These are phyloP conservation scores for Promerops cafer DNA, from an alignment of 2,113 vertebrate genomes.

Conservation along the genomic window DNA sequence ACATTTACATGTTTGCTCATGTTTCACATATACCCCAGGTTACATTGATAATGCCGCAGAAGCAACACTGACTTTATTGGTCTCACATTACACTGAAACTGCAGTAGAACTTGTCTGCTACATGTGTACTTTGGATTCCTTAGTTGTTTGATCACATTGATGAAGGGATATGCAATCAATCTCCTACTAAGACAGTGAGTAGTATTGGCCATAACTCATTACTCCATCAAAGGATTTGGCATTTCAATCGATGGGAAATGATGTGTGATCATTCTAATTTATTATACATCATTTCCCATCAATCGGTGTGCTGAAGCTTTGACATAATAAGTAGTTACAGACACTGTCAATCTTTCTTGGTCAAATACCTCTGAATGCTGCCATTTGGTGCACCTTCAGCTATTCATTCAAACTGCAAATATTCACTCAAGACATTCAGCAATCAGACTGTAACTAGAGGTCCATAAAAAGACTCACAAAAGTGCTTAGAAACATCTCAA, in stretches of 20 bases:
- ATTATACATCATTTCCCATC: constrained; percentile 87
- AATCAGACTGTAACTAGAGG: constrained; percentile 14
- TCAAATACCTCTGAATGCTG: constrained; percentile 68
- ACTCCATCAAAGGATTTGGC: constrained; percentile 83
- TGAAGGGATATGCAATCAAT: constrained; percentile 80
- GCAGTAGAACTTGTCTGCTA: constrained; percentile 45
- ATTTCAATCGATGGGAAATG: constrained; percentile 88
- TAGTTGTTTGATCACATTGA: constrained; percentile 77
- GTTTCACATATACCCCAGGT: not conserved
- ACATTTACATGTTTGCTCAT: not conserved
- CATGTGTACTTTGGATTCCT: constrained; percentile 66
- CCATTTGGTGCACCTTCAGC: constrained; percentile 68
- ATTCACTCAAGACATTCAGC: constrained; percentile 32
- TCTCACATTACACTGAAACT: constrained; percentile 6
- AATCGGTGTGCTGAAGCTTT: constrained; percentile 79
- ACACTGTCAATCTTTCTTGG: constrained; percentile 82
- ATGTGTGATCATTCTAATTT: constrained; percentile 89
- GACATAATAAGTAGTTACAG: constrained; percentile 84
- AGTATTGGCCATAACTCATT: constrained; percentile 85
- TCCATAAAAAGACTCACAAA: not conserved
- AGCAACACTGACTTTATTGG: not conserved
- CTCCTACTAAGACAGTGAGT: constrained; percentile 81
- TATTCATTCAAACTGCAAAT: constrained; percentile 63
- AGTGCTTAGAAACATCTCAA: not conserved
- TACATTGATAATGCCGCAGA: not conserved